Base-by-base conservation (phyloP, 2,113 vertebrate species). In the Beaufortia kweichowensis region DNA sequence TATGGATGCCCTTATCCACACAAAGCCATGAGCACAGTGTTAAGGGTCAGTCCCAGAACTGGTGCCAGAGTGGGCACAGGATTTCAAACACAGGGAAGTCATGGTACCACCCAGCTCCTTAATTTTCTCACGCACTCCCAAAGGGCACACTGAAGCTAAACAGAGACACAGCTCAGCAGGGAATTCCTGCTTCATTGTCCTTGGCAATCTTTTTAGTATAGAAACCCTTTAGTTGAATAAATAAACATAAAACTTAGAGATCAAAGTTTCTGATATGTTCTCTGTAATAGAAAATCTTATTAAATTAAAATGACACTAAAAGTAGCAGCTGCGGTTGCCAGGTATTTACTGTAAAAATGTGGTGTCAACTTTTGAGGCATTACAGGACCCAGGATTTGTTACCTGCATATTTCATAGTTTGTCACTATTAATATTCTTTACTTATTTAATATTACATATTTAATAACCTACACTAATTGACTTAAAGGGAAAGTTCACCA, bases 161-260 rank as follows among this genome's bases (percentile, higher is more conserved):
- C 50, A 33, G 65, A 59, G 35, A 33, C 39, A 24, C 12, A 11
- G 28, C 35, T 62, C 59, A 62, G 12, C 23, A 72, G 73, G 66
- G 75, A 63, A 80, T 56, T 72, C 68, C 62, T 77, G 39, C 78
- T 78, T 83, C 43, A 65, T 67, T 72, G 60, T 78, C 70, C 76
- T 59, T 79, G 64, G 48, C 46, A 69, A 56, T 79, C 55, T 60
- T 77, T 59, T 71, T 31, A 55, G 23, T n/a, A 33, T 35, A 60
- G 50, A 74, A 46, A 75, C 50, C 46, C 9, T 31, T 28, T 55
- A 21, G 74, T 64, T 72, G 35, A 35, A 78, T 43, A 81, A 78
- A 69, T 64, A 78, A 75, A 75, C 63, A 69, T 19, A 62, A 63
- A 63, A 75, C n/a, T n/a, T 41, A 63, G 41, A 50, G 61, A 65